These are phyloP conservation scores for Genyomyrus donnyi DNA, from an alignment of 2,113 vertebrate genomes.

Conservation along the genomic window DNA sequence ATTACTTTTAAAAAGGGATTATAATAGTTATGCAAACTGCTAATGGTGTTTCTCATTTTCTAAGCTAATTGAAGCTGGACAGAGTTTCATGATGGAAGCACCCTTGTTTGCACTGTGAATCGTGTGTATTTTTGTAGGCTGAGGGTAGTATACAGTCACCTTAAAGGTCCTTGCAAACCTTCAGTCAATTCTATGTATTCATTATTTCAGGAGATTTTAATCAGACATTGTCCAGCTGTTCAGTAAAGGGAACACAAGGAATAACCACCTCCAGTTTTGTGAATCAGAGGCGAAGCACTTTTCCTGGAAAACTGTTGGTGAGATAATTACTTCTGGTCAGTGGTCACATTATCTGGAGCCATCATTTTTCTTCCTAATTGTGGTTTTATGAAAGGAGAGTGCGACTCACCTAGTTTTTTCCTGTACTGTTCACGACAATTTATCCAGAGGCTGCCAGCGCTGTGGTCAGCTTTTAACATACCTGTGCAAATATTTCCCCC, in stretches of 20 bases:
- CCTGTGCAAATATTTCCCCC: conserved; percentile 13
- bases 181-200: not conserved
- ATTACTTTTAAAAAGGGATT: not conserved
- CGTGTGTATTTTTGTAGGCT: not conserved
- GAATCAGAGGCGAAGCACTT: not conserved
- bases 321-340: conserved; percentile 19
- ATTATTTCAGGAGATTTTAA: not conserved
- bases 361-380: conserved; percentile 27
- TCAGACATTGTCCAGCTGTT: not conserved
- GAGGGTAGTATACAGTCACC: not conserved
- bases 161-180: not conserved
- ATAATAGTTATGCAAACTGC: not conserved
- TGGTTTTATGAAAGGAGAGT: conserved; percentile 12
- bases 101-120: not conserved
- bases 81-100: not conserved
- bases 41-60: not conserved
- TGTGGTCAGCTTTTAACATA: not conserved
- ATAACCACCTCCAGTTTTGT: not conserved
- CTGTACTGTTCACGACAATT: conserved; percentile 16
- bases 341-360: not conserved
- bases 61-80: not conserved
- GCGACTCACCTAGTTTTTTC: not conserved
- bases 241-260: not conserved
- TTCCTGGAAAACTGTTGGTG: not conserved
- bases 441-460: conserved; percentile 7